Base-by-base conservation (phyloP, 2,797 vertebrate species). In the Coregonus ussuriensis region DNA sequence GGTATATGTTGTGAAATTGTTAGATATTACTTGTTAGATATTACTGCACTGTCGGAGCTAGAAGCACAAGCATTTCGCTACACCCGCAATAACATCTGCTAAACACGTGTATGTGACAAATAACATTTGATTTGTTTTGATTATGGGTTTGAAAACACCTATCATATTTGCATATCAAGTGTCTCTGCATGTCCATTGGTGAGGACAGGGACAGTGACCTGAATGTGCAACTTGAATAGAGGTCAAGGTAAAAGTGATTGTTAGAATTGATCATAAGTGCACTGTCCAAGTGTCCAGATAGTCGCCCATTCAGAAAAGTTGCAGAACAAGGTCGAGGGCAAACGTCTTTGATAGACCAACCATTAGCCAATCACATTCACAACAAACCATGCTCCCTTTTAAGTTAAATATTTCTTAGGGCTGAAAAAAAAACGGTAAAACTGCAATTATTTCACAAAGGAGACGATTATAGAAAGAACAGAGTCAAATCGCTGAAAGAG, bases 401-500 rank as follows among this genome's bases (percentile, higher is more conserved):
- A 16, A 37, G 31, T 77, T 37, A 7, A 33, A 53, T 18, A 76
- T 37, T 70, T 65, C 15, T 56, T 18, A 25, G 41, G 13, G 25
- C 56, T 81, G 37, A 80, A 9, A 81, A 11, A 11, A 79, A 18
- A 52, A 74, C 16, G 52, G 11, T 56, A 13, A 73, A 71, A 74
- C 35, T 47, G 70, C n/a, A 74, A 52, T 66, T 73, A 75, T 78
- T 74, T 74, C 66, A 81, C 31, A 81, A 87, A 77, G 74, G 41
- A 37, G 72, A 74, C 63, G n/a, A 77, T 72, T 80, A 70, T 74
- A 18, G 37, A 7, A 72, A 71, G 21, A 71, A 82, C 35, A 16
- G 75, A 13, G 9, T 13, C 41, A 59, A 67, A 69, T 47, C 25
- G 18, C 16, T 31, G 11, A 74, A 65, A 62, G 59, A 68, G 6